These are phyloP conservation scores for Aythya baeri DNA, from an alignment of 2,113 vertebrate genomes.

Conservation along the genomic window DNA sequence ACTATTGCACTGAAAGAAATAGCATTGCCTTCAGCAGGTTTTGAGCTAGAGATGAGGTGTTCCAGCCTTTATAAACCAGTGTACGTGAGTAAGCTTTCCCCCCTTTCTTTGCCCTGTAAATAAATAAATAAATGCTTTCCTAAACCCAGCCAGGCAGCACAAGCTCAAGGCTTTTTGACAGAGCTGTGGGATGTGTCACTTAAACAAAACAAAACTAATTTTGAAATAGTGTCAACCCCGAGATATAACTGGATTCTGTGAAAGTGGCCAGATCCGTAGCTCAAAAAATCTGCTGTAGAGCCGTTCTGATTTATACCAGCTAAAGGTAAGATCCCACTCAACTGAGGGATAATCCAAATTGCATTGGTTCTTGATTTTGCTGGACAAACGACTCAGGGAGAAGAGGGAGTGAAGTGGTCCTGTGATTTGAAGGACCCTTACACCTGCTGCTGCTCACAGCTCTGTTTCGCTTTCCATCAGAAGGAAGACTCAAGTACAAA, in stretches of 20 bases:
- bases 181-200: not conserved
- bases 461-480: not conserved
- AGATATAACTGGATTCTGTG: not conserved
- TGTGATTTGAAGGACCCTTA: slow-evolving; percentile 8
- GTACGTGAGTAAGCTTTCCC: no score
- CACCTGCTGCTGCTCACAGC: slow-evolving; percentile 1
- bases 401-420: not conserved
- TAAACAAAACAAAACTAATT: not conserved
- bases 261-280: not conserved
- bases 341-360: not conserved
- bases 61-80: not conserved
- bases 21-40: not conserved
- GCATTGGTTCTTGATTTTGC: slow-evolving; percentile 4
- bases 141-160: not conserved
- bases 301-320: slow-evolving; percentile 2
- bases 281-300: not conserved
- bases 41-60: not conserved
- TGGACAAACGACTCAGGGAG: not conserved
- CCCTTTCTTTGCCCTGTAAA: not conserved
- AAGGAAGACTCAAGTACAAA: not conserved
- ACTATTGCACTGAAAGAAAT: not conserved
- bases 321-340: slow-evolving; percentile 3
- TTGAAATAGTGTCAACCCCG: not conserved
- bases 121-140: not conserved
- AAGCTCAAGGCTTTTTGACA: not conserved